A percentile compares a stretch with the other conserved stretches of the same genome.
Evolutionary conservation across 2,113 vertebrate genomes (phyloP).

Genomic region (Microcebus ravelobensis): DNA sequence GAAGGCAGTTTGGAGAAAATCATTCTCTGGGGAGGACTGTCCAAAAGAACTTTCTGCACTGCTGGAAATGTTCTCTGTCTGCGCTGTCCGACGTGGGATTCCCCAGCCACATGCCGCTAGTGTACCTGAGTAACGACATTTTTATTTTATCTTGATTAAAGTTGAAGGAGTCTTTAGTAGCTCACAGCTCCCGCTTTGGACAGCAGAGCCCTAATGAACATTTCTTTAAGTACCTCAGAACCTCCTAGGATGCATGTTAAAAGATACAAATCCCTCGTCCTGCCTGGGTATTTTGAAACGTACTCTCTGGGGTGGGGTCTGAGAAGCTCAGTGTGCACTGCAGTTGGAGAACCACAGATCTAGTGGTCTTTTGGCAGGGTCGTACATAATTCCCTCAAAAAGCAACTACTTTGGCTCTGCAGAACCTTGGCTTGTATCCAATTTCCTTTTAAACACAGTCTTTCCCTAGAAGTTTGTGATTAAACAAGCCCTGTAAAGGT

Average conservation of each 20-base stretch:
- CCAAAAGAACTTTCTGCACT: not conserved
- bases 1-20: not conserved
- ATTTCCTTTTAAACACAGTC: not conserved
- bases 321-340: not conserved
- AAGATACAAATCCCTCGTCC: not conserved
- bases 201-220: not conserved
- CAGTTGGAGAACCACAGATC: not conserved
- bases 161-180: not conserved
- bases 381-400: not conserved
- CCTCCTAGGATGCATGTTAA: not conserved
- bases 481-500: not conserved
- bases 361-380: not conserved
- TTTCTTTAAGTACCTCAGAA: not conserved
- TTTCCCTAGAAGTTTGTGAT: not conserved
- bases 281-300: not conserved
- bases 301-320: no score
- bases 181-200: not conserved
- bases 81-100: no score
- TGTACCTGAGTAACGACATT: not conserved
- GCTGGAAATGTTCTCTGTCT: not conserved
- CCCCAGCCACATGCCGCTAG: not conserved
- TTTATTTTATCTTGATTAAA: not conserved
- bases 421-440: not conserved
- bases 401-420: not conserved
- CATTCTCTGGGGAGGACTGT: not conserved